phyloP scores from a whole-genome alignment of 2,113 vertebrate genomes.

The Mandrillus leucophaeus region DNA sequence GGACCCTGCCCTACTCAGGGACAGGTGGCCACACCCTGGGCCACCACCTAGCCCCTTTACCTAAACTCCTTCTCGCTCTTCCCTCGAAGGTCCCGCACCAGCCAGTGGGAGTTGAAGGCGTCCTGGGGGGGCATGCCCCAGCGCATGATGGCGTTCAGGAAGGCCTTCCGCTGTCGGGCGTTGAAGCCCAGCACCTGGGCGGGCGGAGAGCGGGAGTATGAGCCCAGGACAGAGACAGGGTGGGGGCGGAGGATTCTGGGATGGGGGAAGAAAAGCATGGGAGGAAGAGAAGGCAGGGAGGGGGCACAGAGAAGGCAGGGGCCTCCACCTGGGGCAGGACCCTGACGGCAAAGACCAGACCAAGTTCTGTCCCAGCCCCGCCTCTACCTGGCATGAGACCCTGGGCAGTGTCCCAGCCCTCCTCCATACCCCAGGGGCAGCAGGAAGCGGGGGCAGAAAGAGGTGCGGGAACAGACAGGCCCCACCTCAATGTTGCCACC shows the following conservation, averaged over 20 bases:
- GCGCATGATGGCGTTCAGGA: slow-evolving; percentile 98
- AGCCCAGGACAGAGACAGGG: neutral
- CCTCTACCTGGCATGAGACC: neutral
- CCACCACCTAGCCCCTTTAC: slow-evolving; percentile 72
- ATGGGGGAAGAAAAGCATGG: neutral
- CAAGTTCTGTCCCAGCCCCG: neutral
- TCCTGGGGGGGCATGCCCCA: slow-evolving; percentile 99
- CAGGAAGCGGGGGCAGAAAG: neutral
- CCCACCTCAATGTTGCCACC: slow-evolving; percentile 97
- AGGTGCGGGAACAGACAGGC: fast-evolving
- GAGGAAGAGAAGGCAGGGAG: neutral
- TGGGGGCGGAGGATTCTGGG: neutral
- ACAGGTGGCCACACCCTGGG: fast-evolving
- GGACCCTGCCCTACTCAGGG: fast-evolving
- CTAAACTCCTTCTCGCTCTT: slow-evolving; percentile 98
- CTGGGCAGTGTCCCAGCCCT: neutral
- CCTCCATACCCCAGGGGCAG: neutral
- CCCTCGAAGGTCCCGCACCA: slow-evolving; percentile 95
- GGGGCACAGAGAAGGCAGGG: no score
- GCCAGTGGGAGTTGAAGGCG: slow-evolving; percentile 99
- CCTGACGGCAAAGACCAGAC: neutral
- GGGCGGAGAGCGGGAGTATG: fast-evolving
- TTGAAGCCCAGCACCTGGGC: slow-evolving; percentile 97
- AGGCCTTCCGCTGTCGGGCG: slow-evolving; percentile 96
- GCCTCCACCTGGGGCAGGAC: no score